Conservation (phyloP, 2,113 vertebrate genomes). For the Brienomyrus brachyistius region DNA sequence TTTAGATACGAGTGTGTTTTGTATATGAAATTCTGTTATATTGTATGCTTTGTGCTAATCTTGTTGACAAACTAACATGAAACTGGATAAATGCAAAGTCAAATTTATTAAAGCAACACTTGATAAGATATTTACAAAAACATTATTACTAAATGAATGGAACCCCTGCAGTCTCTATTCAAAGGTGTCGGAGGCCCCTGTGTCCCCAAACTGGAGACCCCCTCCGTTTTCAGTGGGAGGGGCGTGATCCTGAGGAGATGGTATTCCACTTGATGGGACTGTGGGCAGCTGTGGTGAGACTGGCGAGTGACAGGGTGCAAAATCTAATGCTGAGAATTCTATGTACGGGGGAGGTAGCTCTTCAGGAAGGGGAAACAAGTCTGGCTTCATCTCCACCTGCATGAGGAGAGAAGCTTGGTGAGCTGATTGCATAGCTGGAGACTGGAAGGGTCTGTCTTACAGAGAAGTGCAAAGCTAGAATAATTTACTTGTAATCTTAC, state of each 20-base stretch:
- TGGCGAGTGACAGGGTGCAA: background rate
- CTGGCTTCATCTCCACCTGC: conserved; percentile 22
- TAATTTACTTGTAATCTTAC: background rate
- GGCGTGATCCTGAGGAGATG: background rate
- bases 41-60: background rate
- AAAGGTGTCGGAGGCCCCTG: background rate
- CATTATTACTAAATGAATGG: background rate
- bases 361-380: background rate
- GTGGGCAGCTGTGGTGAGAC: background rate
- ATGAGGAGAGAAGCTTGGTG: background rate
- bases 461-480: conserved; percentile 31
- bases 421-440: background rate
- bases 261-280: background rate
- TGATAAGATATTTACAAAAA: background rate
- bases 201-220: background rate
- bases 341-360: conserved; percentile 8
- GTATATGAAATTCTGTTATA: background rate
- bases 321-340: background rate
- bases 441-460: background rate
- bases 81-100: background rate
- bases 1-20: background rate
- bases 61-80: background rate
- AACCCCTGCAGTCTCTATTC: background rate
- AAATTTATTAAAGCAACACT: background rate
- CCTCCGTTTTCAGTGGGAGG: background rate